These are phyloP conservation scores for Apodemia zela DNA, from an alignment of 2,888 invertebrate genomes.

Conservation along the genomic window DNA sequence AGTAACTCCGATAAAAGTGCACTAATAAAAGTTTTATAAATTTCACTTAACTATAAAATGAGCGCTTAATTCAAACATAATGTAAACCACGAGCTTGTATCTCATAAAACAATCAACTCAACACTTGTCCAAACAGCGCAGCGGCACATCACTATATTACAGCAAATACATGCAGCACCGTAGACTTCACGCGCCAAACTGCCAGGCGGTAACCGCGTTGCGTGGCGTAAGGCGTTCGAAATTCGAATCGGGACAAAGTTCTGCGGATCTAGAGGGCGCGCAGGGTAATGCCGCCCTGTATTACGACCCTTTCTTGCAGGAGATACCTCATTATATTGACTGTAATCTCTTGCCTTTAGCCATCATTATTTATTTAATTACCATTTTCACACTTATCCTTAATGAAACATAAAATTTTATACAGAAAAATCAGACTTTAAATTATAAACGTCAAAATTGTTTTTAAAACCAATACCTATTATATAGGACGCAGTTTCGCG, in stretches of 20 bases:
- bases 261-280: slow-evolving; percentile 58
- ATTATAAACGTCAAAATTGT: too few species aligned
- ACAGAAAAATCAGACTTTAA: too few species aligned
- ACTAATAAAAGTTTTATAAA: slow-evolving; percentile 45
- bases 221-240: slow-evolving; percentile 21
- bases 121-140: slow-evolving; percentile 74
- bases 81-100: slow-evolving; percentile 68
- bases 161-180: slow-evolving; percentile 43
- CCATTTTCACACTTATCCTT: slow-evolving; percentile 46
- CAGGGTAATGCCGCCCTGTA: slow-evolving; percentile 37
- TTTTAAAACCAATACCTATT: neutral
- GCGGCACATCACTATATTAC: slow-evolving; percentile 52
- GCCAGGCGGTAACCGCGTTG: slow-evolving; percentile 42
- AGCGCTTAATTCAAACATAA: slow-evolving; percentile 74
- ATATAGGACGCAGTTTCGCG: too few species aligned
- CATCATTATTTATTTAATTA: slow-evolving; percentile 64
- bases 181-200: slow-evolving; percentile 74
- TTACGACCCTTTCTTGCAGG: slow-evolving; percentile 59
- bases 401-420: neutral
- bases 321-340: slow-evolving; percentile 77
- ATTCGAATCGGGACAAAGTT: slow-evolving; percentile 16
- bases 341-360: slow-evolving; percentile 74
- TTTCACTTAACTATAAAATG: slow-evolving; percentile 64
- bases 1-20: slow-evolving; percentile 34
- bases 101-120: slow-evolving; percentile 78